Conservation (phyloP, 2,113 vertebrate species). For the Eleginops maclovinus region DNA sequence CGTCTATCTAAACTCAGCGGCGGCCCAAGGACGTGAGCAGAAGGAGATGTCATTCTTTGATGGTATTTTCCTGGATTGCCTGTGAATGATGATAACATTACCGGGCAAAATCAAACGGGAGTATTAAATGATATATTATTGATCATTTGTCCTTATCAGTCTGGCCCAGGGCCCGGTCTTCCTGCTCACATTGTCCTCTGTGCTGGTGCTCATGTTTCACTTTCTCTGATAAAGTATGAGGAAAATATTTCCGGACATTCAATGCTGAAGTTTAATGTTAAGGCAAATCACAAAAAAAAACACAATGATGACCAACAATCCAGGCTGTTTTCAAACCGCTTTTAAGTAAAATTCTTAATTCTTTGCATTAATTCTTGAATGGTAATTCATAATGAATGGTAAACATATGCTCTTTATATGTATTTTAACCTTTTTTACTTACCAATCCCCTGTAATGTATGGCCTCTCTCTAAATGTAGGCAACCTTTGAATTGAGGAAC, state of each 20-base stretch:
- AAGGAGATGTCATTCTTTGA: conserved; percentile 75
- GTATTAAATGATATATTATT: conserved; percentile 70
- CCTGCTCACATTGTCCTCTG: conserved; percentile 34
- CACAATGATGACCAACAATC: no score
- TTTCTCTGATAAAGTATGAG: conserved; percentile 25
- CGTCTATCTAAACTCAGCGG: conserved; percentile 36
- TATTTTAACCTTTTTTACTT: no score
- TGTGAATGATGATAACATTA: conserved; percentile 68
- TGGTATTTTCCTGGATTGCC: conserved; percentile 56
- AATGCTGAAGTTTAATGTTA: neutral
- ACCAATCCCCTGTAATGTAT: no score
- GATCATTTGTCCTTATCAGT: conserved; percentile 75
- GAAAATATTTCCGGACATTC: conserved; percentile 9
- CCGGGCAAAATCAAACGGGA: conserved; percentile 42
- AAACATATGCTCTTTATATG: no score
- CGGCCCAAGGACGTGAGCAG: conserved; percentile 40
- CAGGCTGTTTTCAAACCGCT: no score
- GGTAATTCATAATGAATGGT: no score
- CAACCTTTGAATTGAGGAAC: no score
- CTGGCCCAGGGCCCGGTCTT: conserved; percentile 43
- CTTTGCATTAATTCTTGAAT: no score
- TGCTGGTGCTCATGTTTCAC: neutral
- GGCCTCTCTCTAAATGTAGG: no score
- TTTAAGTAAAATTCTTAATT: no score
- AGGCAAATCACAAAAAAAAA: conserved; percentile 4